Conservation (phyloP, 1,140 invertebrate species). For the Drosophila kanapiae region DNA sequence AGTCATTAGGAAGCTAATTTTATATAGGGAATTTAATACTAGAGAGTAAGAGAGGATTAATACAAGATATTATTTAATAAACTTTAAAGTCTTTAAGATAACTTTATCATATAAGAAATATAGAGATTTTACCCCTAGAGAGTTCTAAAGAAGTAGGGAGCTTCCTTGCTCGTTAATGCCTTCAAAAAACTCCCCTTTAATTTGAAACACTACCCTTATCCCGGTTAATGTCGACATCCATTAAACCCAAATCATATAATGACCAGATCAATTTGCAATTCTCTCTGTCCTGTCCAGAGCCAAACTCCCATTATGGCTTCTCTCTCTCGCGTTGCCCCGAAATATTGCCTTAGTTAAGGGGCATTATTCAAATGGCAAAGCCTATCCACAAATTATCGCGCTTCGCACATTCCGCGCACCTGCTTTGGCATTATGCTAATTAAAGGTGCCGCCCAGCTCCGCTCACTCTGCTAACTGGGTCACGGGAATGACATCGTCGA, state of each 20-base stretch:
- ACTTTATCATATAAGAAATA: too few relatives aligned
- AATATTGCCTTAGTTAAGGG: slow-evolving; percentile 35
- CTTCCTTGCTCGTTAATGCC: too few relatives aligned
- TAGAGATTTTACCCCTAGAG: too few relatives aligned
- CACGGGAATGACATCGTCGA: slow-evolving; percentile 62
- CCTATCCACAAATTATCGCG: slow-evolving; percentile 47
- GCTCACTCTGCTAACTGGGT: slow-evolving; percentile 57
- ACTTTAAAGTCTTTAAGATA: not conserved
- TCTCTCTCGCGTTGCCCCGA: not conserved
- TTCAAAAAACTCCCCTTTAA: too few relatives aligned
- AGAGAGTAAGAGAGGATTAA: not conserved
- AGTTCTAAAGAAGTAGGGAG: too few relatives aligned
- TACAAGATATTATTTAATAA: not conserved
- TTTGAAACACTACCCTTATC: not conserved
- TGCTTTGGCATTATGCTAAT: slow-evolving; percentile 68
- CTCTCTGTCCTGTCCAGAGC: not conserved
- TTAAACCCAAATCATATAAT: slow-evolving; percentile 33
- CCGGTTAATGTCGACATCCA: not conserved
- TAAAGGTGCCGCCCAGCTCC: slow-evolving; percentile 45
- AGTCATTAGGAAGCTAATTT: not conserved
- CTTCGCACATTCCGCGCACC: slow-evolving; percentile 35
- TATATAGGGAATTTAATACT: not conserved
- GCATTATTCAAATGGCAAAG: slow-evolving; percentile 47
- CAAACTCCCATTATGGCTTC: not conserved
- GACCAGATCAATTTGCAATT: slow-evolving; percentile 47